These are phyloP conservation scores for Augiades crinisus DNA, from an alignment of 2,888 invertebrate species.

Conservation along the genomic window DNA sequence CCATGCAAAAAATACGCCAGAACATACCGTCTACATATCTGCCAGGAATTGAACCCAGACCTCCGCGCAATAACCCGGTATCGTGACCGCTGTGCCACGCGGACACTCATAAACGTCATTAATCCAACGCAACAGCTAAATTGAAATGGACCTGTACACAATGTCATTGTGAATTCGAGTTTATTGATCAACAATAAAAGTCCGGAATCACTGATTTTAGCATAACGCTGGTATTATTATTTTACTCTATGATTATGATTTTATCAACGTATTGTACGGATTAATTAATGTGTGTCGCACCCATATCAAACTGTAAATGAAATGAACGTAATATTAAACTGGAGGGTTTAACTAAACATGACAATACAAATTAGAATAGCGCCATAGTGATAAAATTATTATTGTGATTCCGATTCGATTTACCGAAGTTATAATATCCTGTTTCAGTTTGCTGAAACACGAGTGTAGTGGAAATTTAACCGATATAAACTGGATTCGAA, in stretches of 20 bases:
- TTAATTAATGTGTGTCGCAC: constrained; percentile 16
- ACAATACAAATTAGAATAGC: neutral
- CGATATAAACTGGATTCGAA: too few species aligned
- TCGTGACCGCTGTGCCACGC: too few species aligned
- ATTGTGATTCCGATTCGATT: neutral
- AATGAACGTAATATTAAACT: constrained; percentile 34
- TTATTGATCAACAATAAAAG: constrained; percentile 18
- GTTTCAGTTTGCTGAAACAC: too few species aligned
- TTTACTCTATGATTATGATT: constrained; percentile 10
- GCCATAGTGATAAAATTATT: neutral
- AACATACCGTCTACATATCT: too few species aligned
- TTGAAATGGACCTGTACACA: neutral
- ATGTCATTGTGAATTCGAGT: constrained; percentile 6
- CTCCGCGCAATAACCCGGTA: too few species aligned
- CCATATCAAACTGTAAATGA: constrained; percentile 6
- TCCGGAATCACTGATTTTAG: constrained; percentile 10
- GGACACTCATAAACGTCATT: too few species aligned
- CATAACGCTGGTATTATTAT: constrained; percentile 1
- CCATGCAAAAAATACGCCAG: too few species aligned
- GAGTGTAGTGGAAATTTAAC: too few species aligned
- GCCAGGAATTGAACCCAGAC: too few species aligned
- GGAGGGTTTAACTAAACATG: constrained; percentile 18
- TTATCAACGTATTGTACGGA: constrained; percentile 18
- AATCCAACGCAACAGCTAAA: neutral
- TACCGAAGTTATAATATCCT: neutral